Percentiles rank a stretch among this genome's conserved stretches.
Conservation (phyloP, 2,888 invertebrate species). For the Operophtera brumata region DNA sequence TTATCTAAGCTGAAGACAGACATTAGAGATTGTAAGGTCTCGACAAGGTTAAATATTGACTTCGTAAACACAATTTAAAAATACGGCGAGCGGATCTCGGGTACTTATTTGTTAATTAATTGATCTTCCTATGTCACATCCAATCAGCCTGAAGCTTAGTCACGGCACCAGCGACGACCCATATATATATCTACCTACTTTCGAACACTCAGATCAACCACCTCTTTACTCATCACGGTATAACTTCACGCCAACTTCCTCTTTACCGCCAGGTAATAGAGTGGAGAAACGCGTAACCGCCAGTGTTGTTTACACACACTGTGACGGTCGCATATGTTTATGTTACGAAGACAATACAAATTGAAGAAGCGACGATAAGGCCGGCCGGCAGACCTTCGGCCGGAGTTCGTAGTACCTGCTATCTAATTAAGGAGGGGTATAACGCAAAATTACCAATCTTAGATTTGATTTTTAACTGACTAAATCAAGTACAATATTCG, state of each 20-base stretch:
- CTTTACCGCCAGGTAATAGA: constrained; percentile 13
- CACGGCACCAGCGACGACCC: constrained; percentile 6
- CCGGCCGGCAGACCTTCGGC: constrained; percentile 6
- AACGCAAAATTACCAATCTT: no score
- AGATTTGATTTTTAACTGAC: no score
- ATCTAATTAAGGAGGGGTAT: no score
- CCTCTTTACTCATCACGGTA: constrained; percentile 17
- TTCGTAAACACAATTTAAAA: no score
- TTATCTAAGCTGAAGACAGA: no score
- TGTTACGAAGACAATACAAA: constrained; percentile 49
- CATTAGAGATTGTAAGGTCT: no score
- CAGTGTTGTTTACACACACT: constrained; percentile 17
- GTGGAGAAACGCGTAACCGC: constrained; percentile 4
- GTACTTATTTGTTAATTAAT: neutral
- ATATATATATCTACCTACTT: constrained; percentile 1
- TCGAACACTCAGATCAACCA: constrained; percentile 27
- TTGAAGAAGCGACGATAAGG: constrained; percentile 38
- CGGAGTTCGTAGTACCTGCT: constrained; percentile 15
- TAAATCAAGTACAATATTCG: no score
- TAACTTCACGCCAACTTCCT: constrained; percentile 5
- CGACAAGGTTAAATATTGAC: no score
- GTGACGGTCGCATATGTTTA: constrained; percentile 29
- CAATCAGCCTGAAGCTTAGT: constrained; percentile 4
- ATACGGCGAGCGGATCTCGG: no score
- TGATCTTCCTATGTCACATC: neutral